Evolutionary conservation across 2,797 vertebrate species (phyloP), one percentile per base, ranked within the genome.

Genomic region (Trichosurus vulpecula): DNA sequence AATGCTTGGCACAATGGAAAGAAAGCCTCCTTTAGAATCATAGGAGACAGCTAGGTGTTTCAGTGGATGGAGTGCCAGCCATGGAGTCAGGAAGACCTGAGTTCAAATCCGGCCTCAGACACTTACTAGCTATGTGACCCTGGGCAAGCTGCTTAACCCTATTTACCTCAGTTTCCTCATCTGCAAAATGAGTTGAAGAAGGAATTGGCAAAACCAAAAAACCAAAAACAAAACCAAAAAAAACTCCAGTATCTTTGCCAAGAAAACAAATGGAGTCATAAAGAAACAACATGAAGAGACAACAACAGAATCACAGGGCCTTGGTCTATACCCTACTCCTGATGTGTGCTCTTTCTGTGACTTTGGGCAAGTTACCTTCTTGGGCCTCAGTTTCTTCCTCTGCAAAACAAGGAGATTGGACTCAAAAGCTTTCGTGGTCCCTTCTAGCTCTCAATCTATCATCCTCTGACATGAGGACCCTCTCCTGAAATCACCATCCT

Each of bases 381-480:
- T 41, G 4, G 61, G 35, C 5, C 30, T n/a, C 61, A 74, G 19
- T n/a, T 41, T 31, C 14, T 74, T n/a, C 35, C 16, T 74, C 1
- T 74, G 8, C 35, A 74, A 41, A 41, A 74, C 74, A 35, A 19
- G 61, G 4, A 10, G 35, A 16, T 66, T 66, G 13, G 4, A 35
- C 9, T 66, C 31, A 35, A 66, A 66, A 66, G 61, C 30, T 66
- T 35, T 30, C 57, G 5, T 3, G 27, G 54, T 53, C 31, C 6
- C 29, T 90, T 52, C 54, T 57, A 41, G 61, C 57, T 58, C 30
- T 58, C 13, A 87, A 30, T 16, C 19, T 92, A 0, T 66, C 19
- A 1, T 52, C 29, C 0, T 91, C 35, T 35, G 3, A 0, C 4
- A 0, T 0, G 0, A 0, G 0, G 11, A 54, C 29, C 41, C 31